Conservation (phyloP, 2,113 vertebrate species). For the Pongo pygmaeus region DNA sequence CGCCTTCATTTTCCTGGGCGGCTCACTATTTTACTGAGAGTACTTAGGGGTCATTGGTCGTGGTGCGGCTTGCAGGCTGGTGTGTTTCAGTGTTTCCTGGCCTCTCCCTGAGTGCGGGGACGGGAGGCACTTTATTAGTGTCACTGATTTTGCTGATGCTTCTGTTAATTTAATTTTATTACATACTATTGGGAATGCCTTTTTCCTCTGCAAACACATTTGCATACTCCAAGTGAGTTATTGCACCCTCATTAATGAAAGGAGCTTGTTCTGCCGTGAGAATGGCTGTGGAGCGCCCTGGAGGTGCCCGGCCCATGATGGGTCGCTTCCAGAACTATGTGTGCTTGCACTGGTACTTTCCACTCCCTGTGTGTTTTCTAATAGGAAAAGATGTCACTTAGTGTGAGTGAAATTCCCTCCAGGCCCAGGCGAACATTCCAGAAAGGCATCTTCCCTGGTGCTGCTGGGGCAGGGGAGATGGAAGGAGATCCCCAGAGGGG, state of each 20-base stretch:
- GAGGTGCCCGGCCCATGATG: fast-evolving
- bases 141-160: neutral
- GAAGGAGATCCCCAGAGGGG: neutral
- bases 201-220: fast-evolving
- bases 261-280: neutral
- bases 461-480: fast-evolving
- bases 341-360: neutral
- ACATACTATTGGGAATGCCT: fast-evolving
- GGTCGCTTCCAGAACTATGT: neutral
- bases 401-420: neutral
- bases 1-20: neutral
- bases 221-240: neutral
- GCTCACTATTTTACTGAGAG: neutral
- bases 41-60: fast-evolving
- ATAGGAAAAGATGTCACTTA: fast-evolving
- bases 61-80: neutral
- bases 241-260: fast-evolving
- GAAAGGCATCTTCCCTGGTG: fast-evolving
- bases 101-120: neutral
- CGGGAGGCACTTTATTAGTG: neutral
- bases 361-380: fast-evolving
- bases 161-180: neutral
- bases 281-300: neutral
- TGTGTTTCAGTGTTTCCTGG: neutral
- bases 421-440: neutral